phyloP scores from a whole-genome alignment of 2,888 invertebrate genomes.

The Nomada hirtipes region DNA sequence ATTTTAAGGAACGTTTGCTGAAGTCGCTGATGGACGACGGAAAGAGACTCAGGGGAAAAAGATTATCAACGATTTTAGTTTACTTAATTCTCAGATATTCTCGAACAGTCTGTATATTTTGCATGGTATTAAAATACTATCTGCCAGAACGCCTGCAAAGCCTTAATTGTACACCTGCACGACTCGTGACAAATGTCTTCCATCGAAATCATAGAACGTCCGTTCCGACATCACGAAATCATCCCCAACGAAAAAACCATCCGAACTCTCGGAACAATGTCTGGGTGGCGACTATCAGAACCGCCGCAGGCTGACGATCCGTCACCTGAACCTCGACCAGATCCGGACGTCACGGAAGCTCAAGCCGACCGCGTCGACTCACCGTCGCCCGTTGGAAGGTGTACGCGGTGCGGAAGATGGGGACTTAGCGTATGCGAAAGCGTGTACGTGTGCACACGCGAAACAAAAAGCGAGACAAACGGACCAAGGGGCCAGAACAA shows the following conservation, averaged over 20 bases:
- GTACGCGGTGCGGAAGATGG: conserved; percentile 67
- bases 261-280: neutral
- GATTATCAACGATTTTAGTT: too few relatives aligned
- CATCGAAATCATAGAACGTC: conserved; percentile 33
- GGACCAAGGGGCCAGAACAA: conserved; percentile 33
- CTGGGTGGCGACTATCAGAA: conserved; percentile 47
- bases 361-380: conserved; percentile 61
- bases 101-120: too few relatives aligned
- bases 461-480: conserved; percentile 47
- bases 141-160: neutral
- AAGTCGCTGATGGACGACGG: too few relatives aligned
- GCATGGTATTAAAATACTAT: too few relatives aligned
- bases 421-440: conserved; percentile 64
- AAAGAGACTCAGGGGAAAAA: too few relatives aligned
- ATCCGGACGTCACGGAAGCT: conserved; percentile 63
- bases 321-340: conserved; percentile 62
- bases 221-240: conserved; percentile 38
- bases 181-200: conserved; percentile 29
- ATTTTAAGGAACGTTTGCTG: too few relatives aligned
- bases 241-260: conserved; percentile 12
- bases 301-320: conserved; percentile 75
- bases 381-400: conserved; percentile 55
- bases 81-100: too few relatives aligned
- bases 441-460: conserved; percentile 49
- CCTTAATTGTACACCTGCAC: conserved; percentile 22